phyloP scores from a whole-genome alignment of 2,113 vertebrate species.

The Epinephelus lanceolatus region DNA sequence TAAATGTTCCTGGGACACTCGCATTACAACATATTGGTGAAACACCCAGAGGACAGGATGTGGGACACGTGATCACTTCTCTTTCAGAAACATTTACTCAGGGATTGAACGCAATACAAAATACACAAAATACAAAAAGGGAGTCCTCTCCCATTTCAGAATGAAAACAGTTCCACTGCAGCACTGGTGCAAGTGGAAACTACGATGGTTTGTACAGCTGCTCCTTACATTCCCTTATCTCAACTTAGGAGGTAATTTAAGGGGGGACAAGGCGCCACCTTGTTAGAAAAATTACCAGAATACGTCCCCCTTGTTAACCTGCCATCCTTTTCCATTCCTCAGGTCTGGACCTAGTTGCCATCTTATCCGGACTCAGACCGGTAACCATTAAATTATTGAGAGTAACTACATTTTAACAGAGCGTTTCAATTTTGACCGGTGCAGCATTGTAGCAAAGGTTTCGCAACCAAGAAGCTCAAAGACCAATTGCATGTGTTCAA shows the following conservation, averaged over 20 bases:
- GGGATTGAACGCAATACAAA: conserved; percentile 15
- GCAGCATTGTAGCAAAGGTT: too few relatives aligned
- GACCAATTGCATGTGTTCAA: too few relatives aligned
- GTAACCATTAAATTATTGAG: too few relatives aligned
- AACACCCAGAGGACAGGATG: conserved; percentile 42
- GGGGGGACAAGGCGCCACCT: too few relatives aligned
- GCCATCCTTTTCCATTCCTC: too few relatives aligned
- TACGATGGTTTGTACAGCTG: neutral
- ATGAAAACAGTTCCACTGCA: neutral
- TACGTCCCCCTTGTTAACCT: too few relatives aligned
- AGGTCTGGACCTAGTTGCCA: too few relatives aligned
- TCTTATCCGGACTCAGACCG: too few relatives aligned
- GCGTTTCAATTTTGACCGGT: too few relatives aligned
- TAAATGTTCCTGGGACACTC: conserved; percentile 46
- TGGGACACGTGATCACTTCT: conserved; percentile 7
- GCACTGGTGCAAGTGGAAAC: neutral
- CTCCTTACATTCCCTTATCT: neutral
- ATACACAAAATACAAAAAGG: neutral
- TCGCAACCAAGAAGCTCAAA: too few relatives aligned
- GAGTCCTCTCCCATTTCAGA: neutral
- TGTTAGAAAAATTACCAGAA: too few relatives aligned
- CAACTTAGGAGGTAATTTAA: neutral
- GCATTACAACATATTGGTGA: conserved; percentile 16
- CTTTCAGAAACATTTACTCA: conserved; percentile 8
- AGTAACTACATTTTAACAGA: too few relatives aligned